Conservation (phyloP, 2,888 invertebrate species). For the Cheilosia grossa region DNA sequence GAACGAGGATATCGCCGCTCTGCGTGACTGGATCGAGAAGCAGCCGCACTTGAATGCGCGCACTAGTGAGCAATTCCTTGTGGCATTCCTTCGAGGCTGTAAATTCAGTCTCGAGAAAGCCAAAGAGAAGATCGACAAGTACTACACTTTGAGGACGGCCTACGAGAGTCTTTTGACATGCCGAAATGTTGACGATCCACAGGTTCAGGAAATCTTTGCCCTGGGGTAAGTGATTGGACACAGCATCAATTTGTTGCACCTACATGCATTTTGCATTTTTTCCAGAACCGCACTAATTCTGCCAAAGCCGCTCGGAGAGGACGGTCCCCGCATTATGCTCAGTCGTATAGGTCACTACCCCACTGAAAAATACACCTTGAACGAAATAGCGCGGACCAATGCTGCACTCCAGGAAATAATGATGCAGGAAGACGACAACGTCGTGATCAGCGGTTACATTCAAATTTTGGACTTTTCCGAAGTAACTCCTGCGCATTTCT, state of each 20-base stretch:
- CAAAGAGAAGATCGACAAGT: constrained; percentile 85
- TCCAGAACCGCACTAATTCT: constrained; percentile 80
- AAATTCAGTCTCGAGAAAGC: constrained; percentile 85
- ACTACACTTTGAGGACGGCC: constrained; percentile 84
- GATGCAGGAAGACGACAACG: constrained; percentile 86
- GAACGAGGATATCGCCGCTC: constrained; percentile 80
- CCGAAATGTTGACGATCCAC: constrained; percentile 79
- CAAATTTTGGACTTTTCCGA: constrained; percentile 85
- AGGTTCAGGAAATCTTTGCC: constrained; percentile 76
- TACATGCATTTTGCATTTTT: background rate
- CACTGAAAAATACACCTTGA: constrained; percentile 83
- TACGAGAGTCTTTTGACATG: constrained; percentile 85
- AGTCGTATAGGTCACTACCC: constrained; percentile 84
- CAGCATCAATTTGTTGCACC: background rate
- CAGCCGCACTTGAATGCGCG: constrained; percentile 83
- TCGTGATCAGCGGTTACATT: constrained; percentile 84
- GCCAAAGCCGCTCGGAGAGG: constrained; percentile 81
- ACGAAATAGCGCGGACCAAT: constrained; percentile 84
- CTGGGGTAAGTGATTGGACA: constrained; percentile 77
- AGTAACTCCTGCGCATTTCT: constrained; percentile 85
- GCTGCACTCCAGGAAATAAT: constrained; percentile 85
- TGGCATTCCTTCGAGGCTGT: constrained; percentile 84
- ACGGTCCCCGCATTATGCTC: constrained; percentile 84
- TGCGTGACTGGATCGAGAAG: constrained; percentile 84
- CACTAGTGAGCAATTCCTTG: constrained; percentile 83